Conservation (phyloP, 2,888 invertebrate species). For the Empis stercorea region DNA sequence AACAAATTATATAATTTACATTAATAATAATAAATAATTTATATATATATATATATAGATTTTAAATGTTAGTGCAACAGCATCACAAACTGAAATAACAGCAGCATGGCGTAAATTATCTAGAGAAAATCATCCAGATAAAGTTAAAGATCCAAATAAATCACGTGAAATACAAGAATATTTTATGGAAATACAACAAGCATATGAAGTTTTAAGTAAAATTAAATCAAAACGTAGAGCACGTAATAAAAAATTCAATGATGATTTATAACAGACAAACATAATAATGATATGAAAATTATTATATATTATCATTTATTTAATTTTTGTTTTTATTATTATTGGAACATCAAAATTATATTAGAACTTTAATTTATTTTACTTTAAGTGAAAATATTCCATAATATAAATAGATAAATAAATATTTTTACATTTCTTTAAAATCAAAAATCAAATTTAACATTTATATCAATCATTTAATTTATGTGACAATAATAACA, state of each 20-base stretch:
- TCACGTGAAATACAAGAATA: slow-evolving; percentile 63
- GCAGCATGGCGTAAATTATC: slow-evolving; percentile 68
- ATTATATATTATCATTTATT: no score
- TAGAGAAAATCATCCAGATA: slow-evolving; percentile 83
- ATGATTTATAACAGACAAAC: slow-evolving; percentile 23
- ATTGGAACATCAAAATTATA: no score
- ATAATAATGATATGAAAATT: no score
- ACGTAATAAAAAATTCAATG: slow-evolving; percentile 56
- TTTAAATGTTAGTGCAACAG: slow-evolving; percentile 58
- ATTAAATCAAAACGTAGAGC: slow-evolving; percentile 63
- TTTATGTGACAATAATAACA: no score
- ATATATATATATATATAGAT: slow-evolving; percentile 5
- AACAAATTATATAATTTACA: background rate
- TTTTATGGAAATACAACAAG: slow-evolving; percentile 88
- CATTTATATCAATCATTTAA: no score
- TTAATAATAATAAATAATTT: background rate
- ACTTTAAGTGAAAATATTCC: no score
- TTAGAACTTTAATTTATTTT: no score
- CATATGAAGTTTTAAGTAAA: slow-evolving; percentile 78
- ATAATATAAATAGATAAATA: no score
- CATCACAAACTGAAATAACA: slow-evolving; percentile 77
- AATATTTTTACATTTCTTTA: no score
- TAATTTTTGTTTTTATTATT: no score
- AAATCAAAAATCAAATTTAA: no score
- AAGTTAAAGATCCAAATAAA: slow-evolving; percentile 59